Percentiles rank a stretch among this genome's conserved stretches.
phyloP scores from a whole-genome alignment of 2,113 vertebrate genomes.

The Tyrannus savana region DNA sequence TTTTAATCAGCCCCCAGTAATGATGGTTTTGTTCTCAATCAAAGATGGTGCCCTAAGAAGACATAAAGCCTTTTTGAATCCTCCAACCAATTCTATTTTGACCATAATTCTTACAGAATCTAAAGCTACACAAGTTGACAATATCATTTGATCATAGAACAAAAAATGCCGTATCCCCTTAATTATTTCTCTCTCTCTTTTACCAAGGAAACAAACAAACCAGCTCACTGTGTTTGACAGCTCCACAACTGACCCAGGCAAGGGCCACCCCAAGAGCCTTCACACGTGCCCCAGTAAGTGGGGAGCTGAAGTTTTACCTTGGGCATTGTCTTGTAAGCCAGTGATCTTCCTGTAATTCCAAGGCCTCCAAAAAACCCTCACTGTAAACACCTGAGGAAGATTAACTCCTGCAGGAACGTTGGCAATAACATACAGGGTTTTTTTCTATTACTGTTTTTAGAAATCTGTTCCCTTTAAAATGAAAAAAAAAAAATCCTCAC shows the following conservation, averaged over 20 bases:
- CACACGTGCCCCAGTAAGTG: not conserved
- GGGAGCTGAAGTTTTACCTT: constrained; percentile 33
- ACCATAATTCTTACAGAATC: not conserved
- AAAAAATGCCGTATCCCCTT: not conserved
- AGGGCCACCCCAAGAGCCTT: constrained; percentile 34
- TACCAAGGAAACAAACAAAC: not conserved
- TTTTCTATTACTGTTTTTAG: not conserved
- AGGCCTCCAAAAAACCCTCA: constrained; percentile 4
- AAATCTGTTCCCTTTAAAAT: constrained; percentile 4
- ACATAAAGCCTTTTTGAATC: not conserved
- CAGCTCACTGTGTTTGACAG: constrained; percentile 51
- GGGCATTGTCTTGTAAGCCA: constrained; percentile 2
- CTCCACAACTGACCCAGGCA: constrained; percentile 47
- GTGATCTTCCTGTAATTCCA: constrained; percentile 2
- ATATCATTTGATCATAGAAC: not conserved
- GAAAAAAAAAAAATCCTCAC: not conserved
- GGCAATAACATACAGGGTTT: not conserved
- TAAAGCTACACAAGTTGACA: not conserved
- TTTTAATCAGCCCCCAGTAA: not conserved
- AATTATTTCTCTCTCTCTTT: not conserved
- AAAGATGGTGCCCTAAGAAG: not conserved
- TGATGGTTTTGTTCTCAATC: not conserved
- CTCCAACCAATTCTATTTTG: not conserved
- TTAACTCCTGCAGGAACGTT: constrained; percentile 14
- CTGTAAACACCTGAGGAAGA: constrained; percentile 29